Evolutionary conservation across 2,888 invertebrate species (phyloP).

Genomic region (Deroplatys truncata): DNA sequence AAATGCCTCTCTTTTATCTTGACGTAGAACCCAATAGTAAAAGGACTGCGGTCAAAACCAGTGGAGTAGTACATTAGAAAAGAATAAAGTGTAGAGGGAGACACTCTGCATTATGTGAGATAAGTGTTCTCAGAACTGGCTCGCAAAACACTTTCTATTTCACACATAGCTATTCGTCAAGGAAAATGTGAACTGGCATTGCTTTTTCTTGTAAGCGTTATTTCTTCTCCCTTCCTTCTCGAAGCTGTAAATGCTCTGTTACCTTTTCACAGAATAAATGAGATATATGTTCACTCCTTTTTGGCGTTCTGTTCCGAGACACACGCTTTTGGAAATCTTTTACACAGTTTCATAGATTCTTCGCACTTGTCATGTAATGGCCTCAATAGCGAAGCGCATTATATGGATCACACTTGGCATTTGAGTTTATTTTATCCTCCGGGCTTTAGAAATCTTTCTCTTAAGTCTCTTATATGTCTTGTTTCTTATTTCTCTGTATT

Average conservation of each 20-base stretch:
- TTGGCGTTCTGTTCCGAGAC: neutral
- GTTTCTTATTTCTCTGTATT: no score
- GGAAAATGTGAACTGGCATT: neutral
- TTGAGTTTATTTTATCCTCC: neutral
- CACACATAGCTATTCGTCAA: neutral
- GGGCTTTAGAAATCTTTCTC: no score
- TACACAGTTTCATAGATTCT: neutral
- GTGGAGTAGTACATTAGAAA: neutral
- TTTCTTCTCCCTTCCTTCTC: neutral
- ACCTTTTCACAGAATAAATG: neutral
- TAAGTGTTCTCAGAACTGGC: neutral
- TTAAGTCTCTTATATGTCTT: no score
- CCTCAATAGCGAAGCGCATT: neutral
- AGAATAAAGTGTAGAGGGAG: neutral
- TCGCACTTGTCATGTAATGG: neutral
- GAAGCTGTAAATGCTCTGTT: neutral
- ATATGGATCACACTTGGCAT: neutral
- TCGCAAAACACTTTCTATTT: neutral
- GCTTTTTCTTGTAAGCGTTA: neutral
- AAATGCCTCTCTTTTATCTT: neutral
- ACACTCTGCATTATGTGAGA: neutral
- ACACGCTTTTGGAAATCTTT: neutral
- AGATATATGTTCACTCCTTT: neutral
- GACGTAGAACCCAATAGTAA: neutral
- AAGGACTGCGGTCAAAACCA: neutral